These are phyloP conservation scores for Drosophila suzukii DNA, from an alignment of 1,140 invertebrate species.

Conservation along the genomic window DNA sequence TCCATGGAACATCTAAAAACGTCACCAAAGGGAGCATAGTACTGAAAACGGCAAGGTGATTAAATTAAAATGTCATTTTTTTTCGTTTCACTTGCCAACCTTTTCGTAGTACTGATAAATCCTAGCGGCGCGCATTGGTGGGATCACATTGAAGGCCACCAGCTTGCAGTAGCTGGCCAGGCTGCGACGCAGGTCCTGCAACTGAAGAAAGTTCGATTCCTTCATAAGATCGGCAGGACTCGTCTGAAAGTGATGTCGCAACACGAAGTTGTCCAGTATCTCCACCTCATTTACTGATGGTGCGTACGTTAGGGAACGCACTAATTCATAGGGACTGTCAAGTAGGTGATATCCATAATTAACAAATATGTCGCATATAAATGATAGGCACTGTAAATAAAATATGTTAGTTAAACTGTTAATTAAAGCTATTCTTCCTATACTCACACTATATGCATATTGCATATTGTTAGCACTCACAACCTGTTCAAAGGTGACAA, in stretches of 20 bases:
- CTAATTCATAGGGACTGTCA: neutral
- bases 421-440: neutral
- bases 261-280: constrained; percentile 37
- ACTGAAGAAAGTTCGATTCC: neutral
- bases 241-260: constrained; percentile 8
- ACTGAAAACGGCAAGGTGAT: constrained; percentile 7
- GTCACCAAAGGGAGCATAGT: constrained; percentile 34
- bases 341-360: constrained; percentile 29
- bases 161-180: constrained; percentile 55
- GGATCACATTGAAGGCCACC: constrained; percentile 47
- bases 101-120: constrained; percentile 44
- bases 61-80: neutral
- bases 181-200: constrained; percentile 29
- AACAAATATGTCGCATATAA: constrained; percentile 48
- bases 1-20: constrained; percentile 49
- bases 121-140: constrained; percentile 44
- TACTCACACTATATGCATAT: constrained; percentile 12
- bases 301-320: neutral
- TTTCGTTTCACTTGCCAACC: constrained; percentile 2
- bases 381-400: constrained; percentile 28
- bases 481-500: neutral
- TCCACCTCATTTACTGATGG: constrained; percentile 25
- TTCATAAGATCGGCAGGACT: constrained; percentile 1
- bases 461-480: neutral
- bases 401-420: neutral